Evolutionary conservation across 2,888 invertebrate genomes (phyloP).

Genomic region (Perdita meconis): DNA sequence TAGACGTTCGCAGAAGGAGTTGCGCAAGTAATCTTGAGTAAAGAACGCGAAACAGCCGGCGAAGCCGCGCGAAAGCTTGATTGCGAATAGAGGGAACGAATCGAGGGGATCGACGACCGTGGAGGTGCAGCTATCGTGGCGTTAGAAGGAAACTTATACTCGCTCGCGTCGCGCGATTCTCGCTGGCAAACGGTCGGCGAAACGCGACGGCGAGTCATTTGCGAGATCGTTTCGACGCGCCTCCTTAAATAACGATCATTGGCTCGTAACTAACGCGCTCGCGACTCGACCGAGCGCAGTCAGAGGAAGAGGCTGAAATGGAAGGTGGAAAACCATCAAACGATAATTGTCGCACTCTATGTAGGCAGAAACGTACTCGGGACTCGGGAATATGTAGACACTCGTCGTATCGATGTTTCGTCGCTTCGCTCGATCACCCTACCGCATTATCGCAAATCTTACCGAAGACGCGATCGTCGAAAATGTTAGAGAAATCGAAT

Average conservation of each 20-base stretch:
- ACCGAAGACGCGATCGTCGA: too few species aligned
- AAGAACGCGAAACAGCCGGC: too few species aligned
- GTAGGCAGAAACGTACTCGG: too few species aligned
- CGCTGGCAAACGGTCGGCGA: slow-evolving; percentile 6
- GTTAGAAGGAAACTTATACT: background rate
- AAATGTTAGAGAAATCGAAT: too few species aligned
- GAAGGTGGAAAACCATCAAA: slow-evolving; percentile 54
- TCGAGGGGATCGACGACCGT: background rate
- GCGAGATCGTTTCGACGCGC: slow-evolving; percentile 77
- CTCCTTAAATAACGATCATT: slow-evolving; percentile 74
- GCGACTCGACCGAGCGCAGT: slow-evolving; percentile 31
- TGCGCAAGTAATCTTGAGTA: too few species aligned
- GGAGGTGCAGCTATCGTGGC: background rate
- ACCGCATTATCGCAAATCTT: too few species aligned
- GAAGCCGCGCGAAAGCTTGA: too few species aligned
- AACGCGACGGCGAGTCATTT: slow-evolving; percentile 74
- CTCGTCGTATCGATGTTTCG: too few species aligned
- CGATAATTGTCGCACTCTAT: slow-evolving; percentile 1
- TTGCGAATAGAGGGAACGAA: too few species aligned
- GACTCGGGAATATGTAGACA: too few species aligned
- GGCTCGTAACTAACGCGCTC: slow-evolving; percentile 47
- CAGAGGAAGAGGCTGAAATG: background rate
- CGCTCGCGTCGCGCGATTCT: slow-evolving; percentile 6
- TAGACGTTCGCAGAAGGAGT: too few species aligned
- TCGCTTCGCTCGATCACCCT: too few species aligned